phyloP scores from a whole-genome alignment of 2,888 invertebrate genomes.

The Spodoptera exigua region DNA sequence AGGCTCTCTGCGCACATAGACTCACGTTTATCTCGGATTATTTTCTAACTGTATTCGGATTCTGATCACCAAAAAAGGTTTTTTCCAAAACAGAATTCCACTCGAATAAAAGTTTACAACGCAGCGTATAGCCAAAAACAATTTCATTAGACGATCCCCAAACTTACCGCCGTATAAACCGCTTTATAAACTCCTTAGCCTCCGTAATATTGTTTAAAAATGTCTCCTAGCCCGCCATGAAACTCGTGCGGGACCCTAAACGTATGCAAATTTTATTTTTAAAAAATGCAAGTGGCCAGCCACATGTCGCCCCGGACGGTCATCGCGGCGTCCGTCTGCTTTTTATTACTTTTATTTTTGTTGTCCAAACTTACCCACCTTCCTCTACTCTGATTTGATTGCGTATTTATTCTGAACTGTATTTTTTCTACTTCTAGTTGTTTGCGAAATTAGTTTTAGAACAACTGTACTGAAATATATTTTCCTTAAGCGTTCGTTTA shows the following conservation, averaged over 20 bases:
- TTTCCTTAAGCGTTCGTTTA: too few species aligned
- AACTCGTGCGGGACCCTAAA: conserved; percentile 70
- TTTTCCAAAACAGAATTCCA: conserved; percentile 52
- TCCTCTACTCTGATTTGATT: conserved; percentile 66
- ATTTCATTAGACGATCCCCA: conserved; percentile 73
- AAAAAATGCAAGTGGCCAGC: conserved; percentile 84
- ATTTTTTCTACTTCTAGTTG: conserved; percentile 50
- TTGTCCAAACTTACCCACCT: conserved; percentile 69
- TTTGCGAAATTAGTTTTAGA: conserved; percentile 22
- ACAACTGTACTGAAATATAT: conserved; percentile 8
- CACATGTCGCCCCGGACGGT: conserved; percentile 78
- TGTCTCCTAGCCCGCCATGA: conserved; percentile 54
- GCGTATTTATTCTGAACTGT: conserved; percentile 69
- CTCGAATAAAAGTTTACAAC: conserved; percentile 60
- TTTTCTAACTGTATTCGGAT: conserved; percentile 42
- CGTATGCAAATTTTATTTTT: conserved; percentile 87
- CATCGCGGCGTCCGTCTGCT: conserved; percentile 61
- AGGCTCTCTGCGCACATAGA: conserved; percentile 30
- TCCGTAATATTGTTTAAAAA: conserved; percentile 64
- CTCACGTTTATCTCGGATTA: conserved; percentile 33
- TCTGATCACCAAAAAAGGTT: conserved; percentile 52
- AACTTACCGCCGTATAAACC: conserved; percentile 59
- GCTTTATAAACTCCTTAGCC: conserved; percentile 64
- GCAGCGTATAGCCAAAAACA: conserved; percentile 64
- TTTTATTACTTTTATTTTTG: conserved; percentile 74